Percentiles rank a stretch among this genome's conserved stretches.
Conservation (phyloP, 2,888 invertebrate species). For the Frankliniella fusca region DNA sequence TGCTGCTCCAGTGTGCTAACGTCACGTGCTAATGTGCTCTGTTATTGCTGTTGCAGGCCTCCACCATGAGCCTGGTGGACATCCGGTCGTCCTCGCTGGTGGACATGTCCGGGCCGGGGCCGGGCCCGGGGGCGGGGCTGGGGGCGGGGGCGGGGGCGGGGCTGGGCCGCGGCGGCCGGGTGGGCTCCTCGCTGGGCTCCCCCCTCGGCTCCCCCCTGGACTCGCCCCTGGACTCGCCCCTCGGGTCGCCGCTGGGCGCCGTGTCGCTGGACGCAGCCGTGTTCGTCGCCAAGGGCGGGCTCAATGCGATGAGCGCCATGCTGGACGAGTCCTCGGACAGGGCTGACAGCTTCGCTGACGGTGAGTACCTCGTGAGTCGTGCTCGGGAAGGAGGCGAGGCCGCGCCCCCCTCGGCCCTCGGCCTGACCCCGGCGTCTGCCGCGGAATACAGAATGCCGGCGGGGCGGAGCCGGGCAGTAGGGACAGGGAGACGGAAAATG, state of each 20-base stretch:
- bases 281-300: slow-evolving; percentile 18
- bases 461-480: too few relatives aligned
- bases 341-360: slow-evolving; percentile 7
- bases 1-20: too few relatives aligned
- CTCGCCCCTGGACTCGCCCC: slow-evolving; percentile 1
- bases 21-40: too few relatives aligned
- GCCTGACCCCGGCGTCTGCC: neutral
- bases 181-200: neutral
- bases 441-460: too few relatives aligned
- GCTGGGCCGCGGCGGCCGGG: neutral
- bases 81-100: neutral
- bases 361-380: neutral
- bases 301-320: neutral
- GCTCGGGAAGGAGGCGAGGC: neutral
- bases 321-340: neutral
- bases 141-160: neutral
- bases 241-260: slow-evolving; percentile 1
- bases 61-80: slow-evolving; percentile 14
- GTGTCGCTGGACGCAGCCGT: slow-evolving; percentile 7
- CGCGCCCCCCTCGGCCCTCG: too few relatives aligned
- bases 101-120: neutral
- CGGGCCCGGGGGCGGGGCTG: neutral
- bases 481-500: too few relatives aligned
- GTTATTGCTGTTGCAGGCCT: neutral
- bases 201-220: neutral